Conservation (phyloP, 2,888 invertebrate genomes). For the Cerceris ruficornis region DNA sequence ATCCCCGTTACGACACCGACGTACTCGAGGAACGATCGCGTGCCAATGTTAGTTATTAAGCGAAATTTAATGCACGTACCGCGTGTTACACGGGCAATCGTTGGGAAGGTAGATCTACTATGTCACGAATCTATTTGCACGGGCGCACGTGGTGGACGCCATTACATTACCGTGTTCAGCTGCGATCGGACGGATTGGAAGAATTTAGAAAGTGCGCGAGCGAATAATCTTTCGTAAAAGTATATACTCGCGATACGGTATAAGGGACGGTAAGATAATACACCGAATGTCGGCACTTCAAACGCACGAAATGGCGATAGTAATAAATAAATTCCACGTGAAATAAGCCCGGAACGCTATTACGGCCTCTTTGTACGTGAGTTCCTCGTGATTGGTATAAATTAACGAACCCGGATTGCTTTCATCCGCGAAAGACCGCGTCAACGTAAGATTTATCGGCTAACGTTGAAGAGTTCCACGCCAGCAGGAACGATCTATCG, state of each 20-base stretch:
- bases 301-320: conserved; percentile 49
- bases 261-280: conserved; percentile 39
- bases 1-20: background rate
- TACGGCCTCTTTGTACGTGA: conserved; percentile 57
- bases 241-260: background rate
- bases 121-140: conserved; percentile 24
- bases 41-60: conserved; percentile 14
- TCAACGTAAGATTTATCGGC: conserved; percentile 60
- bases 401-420: conserved; percentile 56
- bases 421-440: conserved; percentile 53
- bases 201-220: conserved; percentile 65
- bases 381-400: conserved; percentile 55
- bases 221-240: conserved; percentile 34
- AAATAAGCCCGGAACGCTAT: conserved; percentile 53
- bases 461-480: conserved; percentile 48
- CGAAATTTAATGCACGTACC: conserved; percentile 18
- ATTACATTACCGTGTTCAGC: background rate
- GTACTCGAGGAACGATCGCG: conserved; percentile 8
- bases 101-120: background rate
- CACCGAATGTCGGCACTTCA: conserved; percentile 58
- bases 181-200: conserved; percentile 41
- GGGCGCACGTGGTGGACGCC: conserved; percentile 18
- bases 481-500: conserved; percentile 39
- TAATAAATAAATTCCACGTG: conserved; percentile 66
- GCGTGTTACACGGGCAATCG: conserved; percentile 13